A percentile compares a stretch with the other conserved stretches of the same genome.
Conservation (phyloP, 2,888 invertebrate genomes). For the Dynastes maya region DNA sequence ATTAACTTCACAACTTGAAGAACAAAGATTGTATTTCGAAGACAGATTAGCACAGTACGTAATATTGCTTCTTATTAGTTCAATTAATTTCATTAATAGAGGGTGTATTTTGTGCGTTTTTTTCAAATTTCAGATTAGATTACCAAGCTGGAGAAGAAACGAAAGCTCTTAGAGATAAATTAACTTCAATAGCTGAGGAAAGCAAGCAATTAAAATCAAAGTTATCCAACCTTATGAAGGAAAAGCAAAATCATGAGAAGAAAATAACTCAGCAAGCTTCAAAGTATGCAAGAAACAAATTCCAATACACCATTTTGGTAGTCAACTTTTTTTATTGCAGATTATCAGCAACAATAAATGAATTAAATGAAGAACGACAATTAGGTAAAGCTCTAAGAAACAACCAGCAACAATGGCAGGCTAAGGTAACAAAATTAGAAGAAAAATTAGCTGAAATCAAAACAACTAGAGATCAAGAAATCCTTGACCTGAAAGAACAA, state of each 20-base stretch:
- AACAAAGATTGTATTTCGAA: constrained; percentile 94
- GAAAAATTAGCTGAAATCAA: constrained; percentile 69
- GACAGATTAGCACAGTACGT: constrained; percentile 76
- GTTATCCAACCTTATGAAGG: constrained; percentile 74
- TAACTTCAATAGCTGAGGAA: constrained; percentile 72
- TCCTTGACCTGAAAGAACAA: constrained; percentile 92
- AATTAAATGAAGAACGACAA: constrained; percentile 88
- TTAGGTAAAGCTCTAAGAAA: constrained; percentile 84
- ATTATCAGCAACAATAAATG: constrained; percentile 78
- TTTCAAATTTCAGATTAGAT: constrained; percentile 63
- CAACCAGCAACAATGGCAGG: constrained; percentile 84
- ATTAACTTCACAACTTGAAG: constrained; percentile 94
- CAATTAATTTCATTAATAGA: too few species aligned
- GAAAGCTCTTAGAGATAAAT: constrained; percentile 70
- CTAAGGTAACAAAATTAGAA: constrained; percentile 75
- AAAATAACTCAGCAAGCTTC: constrained; percentile 77
- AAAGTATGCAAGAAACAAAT: constrained; percentile 70
- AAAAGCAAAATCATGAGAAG: constrained; percentile 81
- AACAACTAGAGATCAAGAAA: constrained; percentile 75
- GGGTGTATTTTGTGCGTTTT: not conserved
- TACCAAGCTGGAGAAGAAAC: constrained; percentile 65
- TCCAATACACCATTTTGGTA: too few species aligned
- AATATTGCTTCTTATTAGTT: not conserved
- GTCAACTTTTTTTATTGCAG: constrained; percentile 64
- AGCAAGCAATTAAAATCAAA: constrained; percentile 69